Evolutionary conservation across 2,888 invertebrate genomes (phyloP), one percentile per base, ranked within the genome.

Genomic region (Parnassius orleans): DNA sequence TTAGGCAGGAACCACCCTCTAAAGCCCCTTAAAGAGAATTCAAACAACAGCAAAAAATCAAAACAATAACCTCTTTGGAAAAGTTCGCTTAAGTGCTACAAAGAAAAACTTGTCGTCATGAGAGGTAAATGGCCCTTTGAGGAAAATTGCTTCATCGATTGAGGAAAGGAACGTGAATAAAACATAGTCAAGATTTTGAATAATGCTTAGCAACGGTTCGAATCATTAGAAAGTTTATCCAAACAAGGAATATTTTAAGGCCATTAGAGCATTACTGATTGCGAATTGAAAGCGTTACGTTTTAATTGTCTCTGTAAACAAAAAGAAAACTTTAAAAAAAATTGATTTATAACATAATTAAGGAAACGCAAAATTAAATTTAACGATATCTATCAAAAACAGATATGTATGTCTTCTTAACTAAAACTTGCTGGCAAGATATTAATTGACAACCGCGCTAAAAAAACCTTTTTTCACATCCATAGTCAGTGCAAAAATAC

Each of bases 401-500:
- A 33, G 33, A 7, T 19, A 19, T 5, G 33, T 19, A 19, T 5
- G 33, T 33, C 33, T 33, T 33, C 33, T 33, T 33, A 33, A 7
- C 33, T 0, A 33, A 33, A 7, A 33, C 33, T 7, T 47, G 3
- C 11, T 9, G 11, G n/a, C 12, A 47, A 47, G 19, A 33, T 52
- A 10, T 52, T 51, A 19, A 12, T 51, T 33, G 33, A 33, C 33
- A 33, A 33, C 33, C 33, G 33, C 33, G 33, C 33, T 33, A 7
- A 33, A 12, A 15, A 52, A 10, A 19, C 10, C 7, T 33, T 10
- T 52, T 11, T 52, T 52, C 24, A 47, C n/a, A 47, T 24, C 52
- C 52, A 52, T 52, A 33, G 33, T 33, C 33, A 33, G 33, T 7
- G 33, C 46, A 10, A 12, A 57, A 24, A 67, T 82, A 97, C 98